phyloP scores from a whole-genome alignment of 2,113 vertebrate genomes.

The Amazona guildingii region DNA sequence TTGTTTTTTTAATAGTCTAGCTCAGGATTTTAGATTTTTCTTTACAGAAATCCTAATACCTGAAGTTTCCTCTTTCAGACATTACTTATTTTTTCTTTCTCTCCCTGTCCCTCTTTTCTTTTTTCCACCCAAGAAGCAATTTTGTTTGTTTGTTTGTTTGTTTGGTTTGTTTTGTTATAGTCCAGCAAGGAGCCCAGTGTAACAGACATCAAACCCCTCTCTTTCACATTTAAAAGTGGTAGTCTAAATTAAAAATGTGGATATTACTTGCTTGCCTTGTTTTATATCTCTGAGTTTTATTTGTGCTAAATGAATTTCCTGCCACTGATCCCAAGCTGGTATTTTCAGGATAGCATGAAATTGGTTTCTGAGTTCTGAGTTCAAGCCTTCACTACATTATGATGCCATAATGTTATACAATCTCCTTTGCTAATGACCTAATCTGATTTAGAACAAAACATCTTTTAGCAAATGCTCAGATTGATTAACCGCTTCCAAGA shows the following conservation, averaged over 20 bases:
- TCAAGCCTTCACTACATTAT: not conserved
- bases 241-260: not conserved
- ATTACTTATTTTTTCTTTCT: not conserved
- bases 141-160: not conserved
- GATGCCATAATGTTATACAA: not conserved
- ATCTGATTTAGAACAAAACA: not conserved
- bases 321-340: not conserved
- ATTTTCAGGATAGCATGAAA: not conserved
- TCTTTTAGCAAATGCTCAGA: not conserved
- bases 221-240: not conserved
- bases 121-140: not conserved
- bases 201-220: not conserved
- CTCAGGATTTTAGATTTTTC: not conserved
- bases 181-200: not conserved
- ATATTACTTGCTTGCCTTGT: not conserved
- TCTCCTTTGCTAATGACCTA: not conserved
- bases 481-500: not conserved
- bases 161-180: not conserved
- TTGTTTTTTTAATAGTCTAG: not conserved
- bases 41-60: not conserved
- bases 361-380: not conserved
- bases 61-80: not conserved
- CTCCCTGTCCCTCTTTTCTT: rapidly evolving
- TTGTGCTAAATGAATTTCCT: not conserved
- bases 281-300: not conserved